Conservation (phyloP, 2,797 vertebrate species). For the Pelobates cultripes region DNA sequence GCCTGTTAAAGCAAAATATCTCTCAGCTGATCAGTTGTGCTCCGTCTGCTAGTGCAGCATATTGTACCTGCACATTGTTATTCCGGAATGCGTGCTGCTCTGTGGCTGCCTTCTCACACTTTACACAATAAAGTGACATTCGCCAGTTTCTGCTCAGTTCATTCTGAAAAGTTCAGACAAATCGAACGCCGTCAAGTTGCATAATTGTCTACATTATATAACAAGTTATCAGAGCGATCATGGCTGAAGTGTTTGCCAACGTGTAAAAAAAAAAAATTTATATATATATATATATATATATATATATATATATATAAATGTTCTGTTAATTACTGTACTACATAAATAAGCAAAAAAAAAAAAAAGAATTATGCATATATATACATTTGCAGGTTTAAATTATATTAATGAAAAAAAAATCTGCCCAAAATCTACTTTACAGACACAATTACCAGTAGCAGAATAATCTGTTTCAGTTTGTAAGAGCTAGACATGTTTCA, state of each 20-base stretch:
- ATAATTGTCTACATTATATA: no score
- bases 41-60: not conserved
- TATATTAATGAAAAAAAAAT: not conserved
- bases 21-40: constrained; percentile 32
- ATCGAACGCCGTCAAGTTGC: no score
- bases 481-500: not conserved
- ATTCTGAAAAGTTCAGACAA: no score
- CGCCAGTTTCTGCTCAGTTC: no score
- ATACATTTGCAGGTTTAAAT: not conserved
- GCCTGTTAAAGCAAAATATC: constrained; percentile 52
- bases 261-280: no score
- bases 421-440: not conserved
- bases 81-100: not conserved
- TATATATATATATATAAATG: no score
- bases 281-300: no score
- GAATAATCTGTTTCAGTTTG: not conserved
- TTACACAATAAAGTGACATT: not conserved
- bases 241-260: no score
- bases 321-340: no score
- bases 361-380: not conserved
- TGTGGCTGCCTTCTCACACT: not conserved
- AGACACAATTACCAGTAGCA: not conserved
- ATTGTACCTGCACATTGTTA: constrained; percentile 11
- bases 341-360: not conserved
- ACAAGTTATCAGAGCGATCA: no score